Conservation (phyloP, 2,888 invertebrate genomes). For the Caenorhabditis sp. region DNA sequence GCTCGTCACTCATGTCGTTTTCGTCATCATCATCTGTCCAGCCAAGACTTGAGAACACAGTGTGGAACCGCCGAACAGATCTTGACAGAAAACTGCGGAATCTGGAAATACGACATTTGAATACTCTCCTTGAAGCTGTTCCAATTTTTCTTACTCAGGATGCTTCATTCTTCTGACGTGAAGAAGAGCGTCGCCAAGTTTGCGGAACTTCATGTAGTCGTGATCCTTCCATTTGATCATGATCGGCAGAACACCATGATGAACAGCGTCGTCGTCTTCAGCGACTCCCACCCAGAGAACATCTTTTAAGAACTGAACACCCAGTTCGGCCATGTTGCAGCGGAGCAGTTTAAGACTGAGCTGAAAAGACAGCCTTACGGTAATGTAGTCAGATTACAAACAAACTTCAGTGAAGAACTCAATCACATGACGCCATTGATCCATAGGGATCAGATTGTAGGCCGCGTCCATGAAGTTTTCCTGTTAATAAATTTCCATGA, state of each 20-base stretch:
- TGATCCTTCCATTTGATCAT: slow-evolving; percentile 21
- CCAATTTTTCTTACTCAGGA: slow-evolving; percentile 4
- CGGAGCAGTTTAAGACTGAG: slow-evolving; percentile 13
- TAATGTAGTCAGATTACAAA: not conserved
- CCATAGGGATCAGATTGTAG: not conserved
- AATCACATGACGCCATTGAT: slow-evolving; percentile 30
- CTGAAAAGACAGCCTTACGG: slow-evolving; percentile 6
- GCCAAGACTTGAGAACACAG: slow-evolving; percentile 1
- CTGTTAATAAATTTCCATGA: not conserved
- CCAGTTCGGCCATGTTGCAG: not conserved
- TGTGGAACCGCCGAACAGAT: not conserved
- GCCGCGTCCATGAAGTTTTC: slow-evolving; percentile 1
- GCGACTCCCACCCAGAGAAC: slow-evolving; percentile 29
- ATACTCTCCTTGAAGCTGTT: not conserved
- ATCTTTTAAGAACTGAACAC: slow-evolving; percentile 2
- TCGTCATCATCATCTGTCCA: slow-evolving; percentile 1
- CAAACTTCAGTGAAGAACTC: slow-evolving; percentile 41
- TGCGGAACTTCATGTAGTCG: slow-evolving; percentile 5
- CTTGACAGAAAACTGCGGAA: not conserved
- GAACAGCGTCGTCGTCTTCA: slow-evolving; percentile 34
- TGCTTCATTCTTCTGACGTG: not conserved
- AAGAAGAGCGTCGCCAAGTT: slow-evolving; percentile 32
- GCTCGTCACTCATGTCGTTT: slow-evolving; percentile 18
- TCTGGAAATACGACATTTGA: not conserved
- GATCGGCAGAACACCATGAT: slow-evolving; percentile 27